A percentile compares a stretch with the other conserved stretches of the same genome.
These are phyloP conservation scores for Chymomyza procnemis DNA, from an alignment of 2,888 invertebrate species.

Conservation along the genomic window DNA sequence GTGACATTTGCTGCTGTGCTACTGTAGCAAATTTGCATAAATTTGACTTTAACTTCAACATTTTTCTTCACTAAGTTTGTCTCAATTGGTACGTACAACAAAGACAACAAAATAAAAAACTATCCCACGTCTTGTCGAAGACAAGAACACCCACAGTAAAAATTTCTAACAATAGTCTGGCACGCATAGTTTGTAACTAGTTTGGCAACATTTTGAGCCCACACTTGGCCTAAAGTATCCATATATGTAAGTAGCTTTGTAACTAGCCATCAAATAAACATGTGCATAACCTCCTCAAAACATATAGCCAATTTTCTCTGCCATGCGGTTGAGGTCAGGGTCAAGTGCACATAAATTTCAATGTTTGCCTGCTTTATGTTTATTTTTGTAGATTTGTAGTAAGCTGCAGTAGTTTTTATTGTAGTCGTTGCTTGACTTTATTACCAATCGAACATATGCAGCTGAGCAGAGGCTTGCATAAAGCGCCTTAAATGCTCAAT, in stretches of 20 bases:
- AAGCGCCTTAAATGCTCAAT: slow-evolving; percentile 31
- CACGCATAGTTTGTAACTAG: slow-evolving; percentile 4
- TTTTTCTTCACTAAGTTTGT: background rate
- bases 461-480: slow-evolving; percentile 18
- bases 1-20: slow-evolving; percentile 32
- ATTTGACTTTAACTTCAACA: background rate
- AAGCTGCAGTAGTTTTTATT: background rate
- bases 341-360: background rate
- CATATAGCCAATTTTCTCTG: background rate
- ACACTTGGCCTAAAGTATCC: slow-evolving; percentile 11
- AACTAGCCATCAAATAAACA: background rate
- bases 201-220: slow-evolving; percentile 5
- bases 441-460: slow-evolving; percentile 2
- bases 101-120: background rate
- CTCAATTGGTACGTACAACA: background rate
- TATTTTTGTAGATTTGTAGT: background rate
- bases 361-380: slow-evolving; percentile 4
- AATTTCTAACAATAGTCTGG: background rate
- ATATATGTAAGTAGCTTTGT: background rate
- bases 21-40: background rate
- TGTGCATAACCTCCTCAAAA: background rate
- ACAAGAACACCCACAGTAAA: background rate
- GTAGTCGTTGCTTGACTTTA: background rate
- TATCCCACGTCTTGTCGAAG: background rate
- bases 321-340: background rate